These are phyloP conservation scores for Dasyprocta punctata DNA, from an alignment of 2,113 vertebrate genomes.

Conservation along the genomic window DNA sequence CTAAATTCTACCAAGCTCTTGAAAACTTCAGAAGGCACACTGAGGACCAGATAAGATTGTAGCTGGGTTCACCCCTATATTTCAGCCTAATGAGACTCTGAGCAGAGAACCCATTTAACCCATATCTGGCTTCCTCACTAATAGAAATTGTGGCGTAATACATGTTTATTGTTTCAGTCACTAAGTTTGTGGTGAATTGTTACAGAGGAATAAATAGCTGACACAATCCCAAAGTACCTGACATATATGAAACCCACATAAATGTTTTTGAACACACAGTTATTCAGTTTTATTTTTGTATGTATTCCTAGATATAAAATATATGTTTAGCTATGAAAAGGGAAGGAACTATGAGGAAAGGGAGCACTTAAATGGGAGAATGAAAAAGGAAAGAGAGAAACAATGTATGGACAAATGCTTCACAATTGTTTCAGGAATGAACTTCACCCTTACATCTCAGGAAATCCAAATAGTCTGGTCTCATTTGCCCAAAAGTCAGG, in stretches of 20 bases:
- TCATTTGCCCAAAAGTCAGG: not conserved
- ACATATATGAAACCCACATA: not conserved
- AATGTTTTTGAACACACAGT: not conserved
- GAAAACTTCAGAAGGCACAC: not conserved
- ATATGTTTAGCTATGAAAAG: not conserved
- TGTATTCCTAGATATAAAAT: not conserved
- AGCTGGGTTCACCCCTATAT: not conserved
- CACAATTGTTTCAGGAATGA: not conserved
- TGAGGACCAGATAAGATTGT: not conserved
- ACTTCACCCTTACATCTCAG: not conserved
- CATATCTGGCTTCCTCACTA: not conserved
- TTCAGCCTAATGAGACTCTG: not conserved
- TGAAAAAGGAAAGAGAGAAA: not conserved
- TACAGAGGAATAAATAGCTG: not conserved
- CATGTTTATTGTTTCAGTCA: not conserved
- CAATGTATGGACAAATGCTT: not conserved
- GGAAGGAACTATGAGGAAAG: not conserved
- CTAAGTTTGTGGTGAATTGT: not conserved
- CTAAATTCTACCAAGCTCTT: not conserved
- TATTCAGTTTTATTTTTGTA: not conserved
- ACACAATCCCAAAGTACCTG: not conserved
- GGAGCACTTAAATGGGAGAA: not conserved
- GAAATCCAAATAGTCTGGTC: not conserved
- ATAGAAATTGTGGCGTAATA: not conserved
- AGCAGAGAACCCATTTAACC: not conserved